These are phyloP conservation scores for Ferrisia virgata DNA, from an alignment of 2,888 invertebrate genomes.

Conservation along the genomic window DNA sequence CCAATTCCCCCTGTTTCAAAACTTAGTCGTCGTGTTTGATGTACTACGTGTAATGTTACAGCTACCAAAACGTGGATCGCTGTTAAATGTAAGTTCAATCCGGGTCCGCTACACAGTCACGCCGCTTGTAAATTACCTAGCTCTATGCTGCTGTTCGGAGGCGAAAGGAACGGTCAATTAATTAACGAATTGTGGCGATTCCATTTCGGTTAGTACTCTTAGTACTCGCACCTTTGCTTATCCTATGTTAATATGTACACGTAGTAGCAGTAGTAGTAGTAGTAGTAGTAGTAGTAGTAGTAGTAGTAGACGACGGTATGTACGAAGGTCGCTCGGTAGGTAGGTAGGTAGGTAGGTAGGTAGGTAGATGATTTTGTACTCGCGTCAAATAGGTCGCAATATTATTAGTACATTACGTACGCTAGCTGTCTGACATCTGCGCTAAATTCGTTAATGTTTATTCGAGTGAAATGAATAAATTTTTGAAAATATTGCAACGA, in stretches of 20 bases:
- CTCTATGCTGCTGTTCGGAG: conserved; percentile 76
- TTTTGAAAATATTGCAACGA: no score
- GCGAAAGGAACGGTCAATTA: conserved; percentile 68
- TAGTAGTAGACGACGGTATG: no score
- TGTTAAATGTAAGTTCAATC: conserved; percentile 63
- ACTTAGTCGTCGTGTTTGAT: no score
- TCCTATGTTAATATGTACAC: background rate
- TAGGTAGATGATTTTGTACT: no score
- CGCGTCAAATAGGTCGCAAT: no score
- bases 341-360: no score
- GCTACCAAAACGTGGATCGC: conserved; percentile 65
- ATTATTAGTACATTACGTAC: no score
- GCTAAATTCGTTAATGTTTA: no score
- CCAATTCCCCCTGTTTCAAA: background rate
- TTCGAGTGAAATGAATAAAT: no score
- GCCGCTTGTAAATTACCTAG: conserved; percentile 73
- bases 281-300: no score
- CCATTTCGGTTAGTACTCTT: conserved; percentile 65
- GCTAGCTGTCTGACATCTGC: no score
- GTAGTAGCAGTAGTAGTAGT: background rate
- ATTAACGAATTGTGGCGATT: conserved; percentile 79
- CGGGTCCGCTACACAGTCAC: conserved; percentile 73
- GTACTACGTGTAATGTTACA: conserved; percentile 51
- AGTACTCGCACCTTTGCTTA: background rate
- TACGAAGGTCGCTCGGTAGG: no score